Evolutionary conservation across 2,888 invertebrate species (phyloP).

Genomic region (Agonopterix subpropinquella): DNA sequence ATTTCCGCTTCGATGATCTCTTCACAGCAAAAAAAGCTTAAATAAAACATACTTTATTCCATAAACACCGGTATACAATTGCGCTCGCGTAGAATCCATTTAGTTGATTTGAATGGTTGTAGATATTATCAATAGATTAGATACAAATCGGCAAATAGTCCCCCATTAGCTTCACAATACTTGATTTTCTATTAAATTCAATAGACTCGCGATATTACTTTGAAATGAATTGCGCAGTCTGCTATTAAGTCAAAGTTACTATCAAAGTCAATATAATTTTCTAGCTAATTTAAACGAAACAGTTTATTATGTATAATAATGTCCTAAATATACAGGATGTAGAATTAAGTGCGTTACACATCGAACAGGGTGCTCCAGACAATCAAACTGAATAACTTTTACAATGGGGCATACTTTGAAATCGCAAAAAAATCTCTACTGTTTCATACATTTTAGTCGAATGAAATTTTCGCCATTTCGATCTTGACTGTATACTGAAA

Average conservation of each 20-base stretch:
- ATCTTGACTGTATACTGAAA: no score
- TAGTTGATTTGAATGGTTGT: slow-evolving; percentile 46
- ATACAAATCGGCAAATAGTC: slow-evolving; percentile 57
- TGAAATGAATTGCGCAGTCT: background rate
- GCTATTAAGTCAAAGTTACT: background rate
- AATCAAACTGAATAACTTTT: no score
- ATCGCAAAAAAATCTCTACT: no score
- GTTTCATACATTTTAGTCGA: no score
- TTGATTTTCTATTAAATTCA: slow-evolving; percentile 34
- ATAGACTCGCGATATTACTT: slow-evolving; percentile 25
- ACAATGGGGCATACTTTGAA: no score
- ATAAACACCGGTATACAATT: slow-evolving; percentile 39
- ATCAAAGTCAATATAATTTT: no score
- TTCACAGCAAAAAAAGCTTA: slow-evolving; percentile 13
- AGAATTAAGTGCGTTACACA: no score
- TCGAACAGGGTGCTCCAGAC: no score
- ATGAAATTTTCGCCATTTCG: no score
- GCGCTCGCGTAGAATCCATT: slow-evolving; percentile 43
- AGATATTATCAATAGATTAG: slow-evolving; percentile 57
- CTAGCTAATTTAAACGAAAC: no score
- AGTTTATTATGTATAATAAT: no score
- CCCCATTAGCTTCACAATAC: slow-evolving; percentile 46
- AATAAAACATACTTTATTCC: slow-evolving; percentile 24
- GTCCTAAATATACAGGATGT: no score
- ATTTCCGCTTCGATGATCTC: slow-evolving; percentile 30